A percentile compares a stretch with the other conserved stretches of the same genome.
phyloP scores from a whole-genome alignment of 2,113 vertebrate genomes.

The Aythya baeri region DNA sequence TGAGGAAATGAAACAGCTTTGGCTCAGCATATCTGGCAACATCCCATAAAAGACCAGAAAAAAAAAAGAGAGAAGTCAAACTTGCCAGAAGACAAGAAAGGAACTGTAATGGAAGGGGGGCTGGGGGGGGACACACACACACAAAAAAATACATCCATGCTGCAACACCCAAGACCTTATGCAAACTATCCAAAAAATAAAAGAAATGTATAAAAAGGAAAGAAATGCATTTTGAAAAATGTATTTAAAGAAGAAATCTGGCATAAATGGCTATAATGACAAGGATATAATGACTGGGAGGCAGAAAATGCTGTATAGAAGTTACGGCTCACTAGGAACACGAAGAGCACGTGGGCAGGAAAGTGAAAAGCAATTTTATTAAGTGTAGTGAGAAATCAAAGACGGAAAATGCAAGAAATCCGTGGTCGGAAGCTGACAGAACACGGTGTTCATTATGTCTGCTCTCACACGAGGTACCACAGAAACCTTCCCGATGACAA shows the following conservation, averaged over 20 bases:
- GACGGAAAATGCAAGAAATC: not conserved
- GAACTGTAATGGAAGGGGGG: not conserved
- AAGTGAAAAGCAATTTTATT: not conserved
- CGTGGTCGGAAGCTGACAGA: not conserved
- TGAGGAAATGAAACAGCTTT: not conserved
- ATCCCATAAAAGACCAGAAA: not conserved
- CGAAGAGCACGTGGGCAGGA: not conserved
- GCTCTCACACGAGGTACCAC: not conserved
- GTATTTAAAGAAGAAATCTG: not conserved
- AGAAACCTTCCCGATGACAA: not conserved
- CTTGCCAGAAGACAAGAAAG: not conserved
- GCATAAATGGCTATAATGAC: not conserved
- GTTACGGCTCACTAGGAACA: not conserved
- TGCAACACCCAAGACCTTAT: not conserved
- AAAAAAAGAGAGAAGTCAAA: not conserved
- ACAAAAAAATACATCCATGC: not conserved
- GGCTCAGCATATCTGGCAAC: not conserved
- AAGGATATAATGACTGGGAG: not conserved
- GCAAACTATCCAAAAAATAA: too few species aligned
- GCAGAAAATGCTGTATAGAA: accelerated
- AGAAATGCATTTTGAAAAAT: not conserved
- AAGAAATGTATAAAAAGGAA: too few species aligned
- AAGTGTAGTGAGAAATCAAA: not conserved
- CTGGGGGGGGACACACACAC: not conserved
- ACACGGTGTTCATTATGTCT: accelerated